Evolutionary conservation across 2,888 invertebrate genomes (phyloP), one percentile per base, ranked within the genome.

Genomic region (Lasioglossum lativentre): DNA sequence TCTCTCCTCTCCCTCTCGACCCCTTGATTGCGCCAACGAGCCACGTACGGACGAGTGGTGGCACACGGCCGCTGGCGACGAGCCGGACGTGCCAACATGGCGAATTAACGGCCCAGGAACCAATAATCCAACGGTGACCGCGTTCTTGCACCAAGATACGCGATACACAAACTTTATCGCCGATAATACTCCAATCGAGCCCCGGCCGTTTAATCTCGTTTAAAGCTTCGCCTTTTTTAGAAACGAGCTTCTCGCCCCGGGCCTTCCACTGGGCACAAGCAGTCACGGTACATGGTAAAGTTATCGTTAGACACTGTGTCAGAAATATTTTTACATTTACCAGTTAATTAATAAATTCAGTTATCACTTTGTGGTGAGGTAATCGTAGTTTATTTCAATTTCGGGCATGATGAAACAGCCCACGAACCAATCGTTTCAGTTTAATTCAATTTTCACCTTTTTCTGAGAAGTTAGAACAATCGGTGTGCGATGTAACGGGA

Each of bases 31-130:
- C 90, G 78, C 83, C 88, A 85, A 89, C 87, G 83, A 88, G 73
- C 83, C 88, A 83, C 88, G 86, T 89, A 89, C 82, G 84, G 45
- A 56, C 78, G 75, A 70, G 86, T 73, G 82, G 42, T 23, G 68
- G 76, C 78, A 78, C 80, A 75, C 66, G 70, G 75, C 80, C 85
- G 77, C 85, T 80, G 81, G 68, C 80, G 83, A 76, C 87, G 76
- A 73, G 40, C 78, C 66, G 82, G 79, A 79, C 89, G 82, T 86
- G 88, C 88, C 89, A 80, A 84, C 88, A 88, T 71, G 88, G 82
- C 86, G 86, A 89, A 89, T 89, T 89, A 89, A 89, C 89, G 86
- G 84, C 80, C 86, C 81, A 78, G 81, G 82, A 89, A 89, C 89
- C 89, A 83, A 88, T 89, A 89, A 89, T 86, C 89, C 81, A 72